Conservation (phyloP, 1,140 invertebrate genomes). For the Drosophila oshimai region DNA sequence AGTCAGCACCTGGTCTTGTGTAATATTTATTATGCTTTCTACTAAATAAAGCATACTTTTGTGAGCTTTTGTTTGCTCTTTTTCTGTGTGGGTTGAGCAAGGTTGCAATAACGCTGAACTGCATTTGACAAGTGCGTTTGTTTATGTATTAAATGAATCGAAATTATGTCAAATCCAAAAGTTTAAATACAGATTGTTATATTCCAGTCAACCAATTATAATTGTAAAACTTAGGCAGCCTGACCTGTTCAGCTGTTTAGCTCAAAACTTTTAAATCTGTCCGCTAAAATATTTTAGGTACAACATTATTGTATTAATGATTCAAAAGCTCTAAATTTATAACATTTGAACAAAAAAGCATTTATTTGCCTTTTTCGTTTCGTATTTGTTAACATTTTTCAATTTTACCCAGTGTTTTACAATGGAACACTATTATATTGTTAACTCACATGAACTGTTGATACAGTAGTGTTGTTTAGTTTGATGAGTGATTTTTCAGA, state of each 20-base stretch:
- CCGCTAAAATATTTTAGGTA: neutral
- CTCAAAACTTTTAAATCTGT: no score
- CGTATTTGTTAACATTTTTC: no score
- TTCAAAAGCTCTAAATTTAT: neutral
- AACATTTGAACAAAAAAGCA: neutral
- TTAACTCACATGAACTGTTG: conserved; percentile 36
- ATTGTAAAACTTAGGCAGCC: no score
- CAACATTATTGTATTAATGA: neutral
- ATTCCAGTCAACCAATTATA: neutral
- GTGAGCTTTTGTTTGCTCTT: conserved; percentile 25
- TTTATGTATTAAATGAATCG: neutral
- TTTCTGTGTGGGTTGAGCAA: conserved; percentile 10
- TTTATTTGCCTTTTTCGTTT: no score
- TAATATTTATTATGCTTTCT: conserved; percentile 77
- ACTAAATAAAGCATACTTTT: conserved; percentile 67
- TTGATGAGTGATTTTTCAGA: neutral
- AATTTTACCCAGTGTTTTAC: no score
- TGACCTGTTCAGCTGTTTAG: no score
- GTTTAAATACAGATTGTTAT: neutral
- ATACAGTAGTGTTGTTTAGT: neutral
- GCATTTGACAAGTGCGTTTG: conserved; percentile 44
- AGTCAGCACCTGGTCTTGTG: conserved; percentile 67
- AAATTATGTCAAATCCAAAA: neutral
- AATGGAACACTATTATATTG: no score
- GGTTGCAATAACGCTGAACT: conserved; percentile 27